A percentile compares a stretch with the other conserved stretches of the same genome.
Evolutionary conservation across 1,140 invertebrate species (phyloP).

Genomic region (Cydia fagiglandana): DNA sequence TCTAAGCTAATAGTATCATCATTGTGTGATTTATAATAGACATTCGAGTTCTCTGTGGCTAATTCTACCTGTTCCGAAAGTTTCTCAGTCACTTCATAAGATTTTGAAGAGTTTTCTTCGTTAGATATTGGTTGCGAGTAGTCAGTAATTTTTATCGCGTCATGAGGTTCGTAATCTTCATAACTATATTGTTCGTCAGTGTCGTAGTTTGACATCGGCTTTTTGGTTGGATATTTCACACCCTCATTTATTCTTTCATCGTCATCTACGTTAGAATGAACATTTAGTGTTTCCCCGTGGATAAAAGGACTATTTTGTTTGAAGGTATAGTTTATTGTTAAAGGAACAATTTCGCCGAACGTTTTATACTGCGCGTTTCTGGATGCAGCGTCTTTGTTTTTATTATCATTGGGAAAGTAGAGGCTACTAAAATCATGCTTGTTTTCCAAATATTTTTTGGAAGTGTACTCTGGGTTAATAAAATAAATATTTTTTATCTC

Average conservation of each 20-base stretch:
- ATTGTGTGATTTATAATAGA: not conserved
- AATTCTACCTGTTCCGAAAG: not conserved
- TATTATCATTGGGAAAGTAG: slow-evolving; percentile 27
- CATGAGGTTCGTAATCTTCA: not conserved
- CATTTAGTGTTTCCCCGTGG: slow-evolving; percentile 23
- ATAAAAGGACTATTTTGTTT: slow-evolving; percentile 16
- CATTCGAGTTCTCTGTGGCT: not conserved
- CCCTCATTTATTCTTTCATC: not conserved
- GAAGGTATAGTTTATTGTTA: slow-evolving; percentile 33
- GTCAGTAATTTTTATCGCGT: not conserved
- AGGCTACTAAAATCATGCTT: slow-evolving; percentile 34
- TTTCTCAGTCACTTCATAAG: slow-evolving; percentile 21
- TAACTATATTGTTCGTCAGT: slow-evolving; percentile 13
- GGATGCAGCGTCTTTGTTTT: slow-evolving; percentile 16
- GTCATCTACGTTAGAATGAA: not conserved
- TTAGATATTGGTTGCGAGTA: not conserved
- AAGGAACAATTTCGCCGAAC: slow-evolving; percentile 35
- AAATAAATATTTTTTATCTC: slow-evolving; percentile 15
- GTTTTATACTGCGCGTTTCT: slow-evolving; percentile 22
- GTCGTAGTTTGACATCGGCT: not conserved
- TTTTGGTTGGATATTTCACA: not conserved
- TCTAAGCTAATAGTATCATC: not conserved
- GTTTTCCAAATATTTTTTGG: slow-evolving; percentile 33
- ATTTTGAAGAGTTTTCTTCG: not conserved
- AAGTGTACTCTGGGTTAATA: slow-evolving; percentile 30